Evolutionary conservation across 1,140 invertebrate species (phyloP), one percentile per base, ranked within the genome.

Genomic region (Atopsyche davidsoni): DNA sequence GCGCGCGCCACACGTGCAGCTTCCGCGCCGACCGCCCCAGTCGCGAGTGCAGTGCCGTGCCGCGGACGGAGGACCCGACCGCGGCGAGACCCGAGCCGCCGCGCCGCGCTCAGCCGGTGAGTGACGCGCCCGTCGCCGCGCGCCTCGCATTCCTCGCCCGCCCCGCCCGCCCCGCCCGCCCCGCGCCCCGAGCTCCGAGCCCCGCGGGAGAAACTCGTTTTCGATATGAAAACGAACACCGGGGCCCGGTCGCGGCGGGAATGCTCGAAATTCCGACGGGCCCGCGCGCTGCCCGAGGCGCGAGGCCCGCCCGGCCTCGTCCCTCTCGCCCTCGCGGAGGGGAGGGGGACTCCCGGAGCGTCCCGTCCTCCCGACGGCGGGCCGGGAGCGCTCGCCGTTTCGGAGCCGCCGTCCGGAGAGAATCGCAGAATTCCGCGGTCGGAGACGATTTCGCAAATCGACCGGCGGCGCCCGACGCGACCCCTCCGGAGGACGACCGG

Each of bases 131-230:
- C 46, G 2, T 3, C 17, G 23, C 46, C 36, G 46, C 46, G 31
- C 31, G 14, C 23, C 36, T 4, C 2, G 16, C 46, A 48, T 40
- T 48, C 46, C 35, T 21, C n/a, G 14, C 36, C 9, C 24, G 16
- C 16, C 23, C 46, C 46, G 21, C 39, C 18, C n/a, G n/a, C 25
- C 13, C 35, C 46, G 21, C 46, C 46, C 21, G 19, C 23, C 24
- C 4, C 36, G 25, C 32, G 35, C 45, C 38, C 45, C 24, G n/a
- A n/a, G n/a, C n/a, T n/a, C n/a, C n/a, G n/a, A n/a, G n/a, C n/a
- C n/a, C n/a, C n/a, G n/a, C n/a, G n/a, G n/a, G n/a, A n/a, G 23
- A 22, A 38, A 46, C 45, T 46, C 45, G 45, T 46, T 46, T 46
- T 46, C 45, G 45, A 46, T 46, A 46, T 38, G 45, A 36, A 46